Percentiles rank a stretch among this genome's conserved stretches.
Evolutionary conservation across 2,797 vertebrate species (phyloP).

Genomic region (Parauchenoglanis ngamensis): DNA sequence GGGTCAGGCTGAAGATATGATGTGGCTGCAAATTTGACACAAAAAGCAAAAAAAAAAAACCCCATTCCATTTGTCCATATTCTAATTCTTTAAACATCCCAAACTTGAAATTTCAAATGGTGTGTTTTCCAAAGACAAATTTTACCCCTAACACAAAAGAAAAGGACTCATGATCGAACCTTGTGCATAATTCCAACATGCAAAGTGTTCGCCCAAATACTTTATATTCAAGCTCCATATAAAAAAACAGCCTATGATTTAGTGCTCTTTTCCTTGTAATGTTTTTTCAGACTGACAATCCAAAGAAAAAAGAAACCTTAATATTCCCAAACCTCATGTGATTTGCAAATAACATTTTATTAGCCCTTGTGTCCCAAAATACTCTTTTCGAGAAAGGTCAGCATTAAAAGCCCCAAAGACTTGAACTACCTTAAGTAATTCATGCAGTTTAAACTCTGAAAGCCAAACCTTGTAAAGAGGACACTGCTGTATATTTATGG

Average conservation of each 20-base stretch:
- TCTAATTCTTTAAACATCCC: not conserved
- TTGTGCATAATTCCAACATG: not conserved
- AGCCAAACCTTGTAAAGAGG: conserved; percentile 9
- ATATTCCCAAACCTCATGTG: not conserved
- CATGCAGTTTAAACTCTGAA: not conserved
- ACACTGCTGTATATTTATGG: conserved; percentile 1
- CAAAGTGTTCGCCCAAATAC: not conserved
- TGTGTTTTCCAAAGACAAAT: not conserved
- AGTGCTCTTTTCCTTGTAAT: not conserved
- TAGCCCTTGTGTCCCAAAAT: not conserved
- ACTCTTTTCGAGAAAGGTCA: not conserved
- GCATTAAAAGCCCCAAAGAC: not conserved
- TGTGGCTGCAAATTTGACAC: too few relatives aligned
- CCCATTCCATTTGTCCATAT: too few relatives aligned
- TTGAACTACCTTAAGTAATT: not conserved
- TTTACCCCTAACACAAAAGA: too few relatives aligned
- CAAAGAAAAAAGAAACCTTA: not conserved
- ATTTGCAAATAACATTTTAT: not conserved
- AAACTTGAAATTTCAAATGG: not conserved
- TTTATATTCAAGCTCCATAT: not conserved
- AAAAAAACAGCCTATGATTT: not conserved
- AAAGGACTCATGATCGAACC: not conserved
- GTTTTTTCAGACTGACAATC: not conserved
- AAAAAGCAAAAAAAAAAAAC: too few relatives aligned
- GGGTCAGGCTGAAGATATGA: not conserved